Base-by-base conservation (phyloP, 2,888 invertebrate genomes). In the Eilema griseolum region DNA sequence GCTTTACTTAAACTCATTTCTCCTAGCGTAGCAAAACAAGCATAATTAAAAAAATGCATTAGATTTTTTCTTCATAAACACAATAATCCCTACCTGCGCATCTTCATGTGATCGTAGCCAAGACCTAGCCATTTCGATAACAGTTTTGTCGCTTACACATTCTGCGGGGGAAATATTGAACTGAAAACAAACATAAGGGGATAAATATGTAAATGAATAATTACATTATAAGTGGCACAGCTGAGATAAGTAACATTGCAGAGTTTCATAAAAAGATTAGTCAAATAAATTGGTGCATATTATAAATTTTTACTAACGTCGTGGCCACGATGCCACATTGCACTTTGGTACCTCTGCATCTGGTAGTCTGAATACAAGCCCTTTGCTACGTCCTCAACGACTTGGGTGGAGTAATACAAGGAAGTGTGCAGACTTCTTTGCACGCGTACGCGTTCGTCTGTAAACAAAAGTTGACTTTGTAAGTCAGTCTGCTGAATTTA, bases 71-170 rank as follows among this genome's bases (percentile, higher is more conserved):
- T n/a, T n/a, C n/a, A n/a, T n/a, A n/a, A n/a, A n/a, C n/a, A n/a
- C n/a, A n/a, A n/a, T n/a, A n/a, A n/a, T n/a, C 0, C 10, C n/a
- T 77, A 92, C 93, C 88, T 94, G 94, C 2, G 91, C 90, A 60
- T 95, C 94, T 76, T 94, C 94, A 75, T 94, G 93, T 0, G 87
- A 77, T 16, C 83, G 85, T 12, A 94, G 74, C 94, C 94, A 95
- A 37, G 86, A 75, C n/a, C 78, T 86, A 61, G 90, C 72, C 16
- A 82, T 71, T 12, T 82, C 78, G 2, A 90, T 71, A 1, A 87
- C 23, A 7, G 80, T 83, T 14, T 78, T 81, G 2, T 82, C 63
- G 16, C 52, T 56, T 23, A 52, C 20, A 28, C 3, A n/a, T 64
- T 46, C 46, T 65, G 7, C 76, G 70, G 10, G 83, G 83, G n/a